Evolutionary conservation across 1,140 invertebrate genomes (phyloP).

Genomic region (Drosophila sp.): DNA sequence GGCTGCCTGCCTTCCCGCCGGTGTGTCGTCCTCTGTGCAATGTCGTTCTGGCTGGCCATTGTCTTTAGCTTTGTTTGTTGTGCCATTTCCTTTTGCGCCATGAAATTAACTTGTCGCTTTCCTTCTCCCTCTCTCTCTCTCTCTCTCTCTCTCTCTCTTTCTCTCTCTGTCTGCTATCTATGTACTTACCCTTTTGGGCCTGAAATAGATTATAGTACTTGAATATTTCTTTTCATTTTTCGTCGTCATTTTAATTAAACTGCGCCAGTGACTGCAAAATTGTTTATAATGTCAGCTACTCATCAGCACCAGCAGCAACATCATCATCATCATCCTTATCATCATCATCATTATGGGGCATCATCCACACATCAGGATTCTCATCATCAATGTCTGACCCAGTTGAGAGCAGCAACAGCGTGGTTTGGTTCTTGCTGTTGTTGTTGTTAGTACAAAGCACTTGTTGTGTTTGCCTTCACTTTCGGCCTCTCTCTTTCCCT

Average conservation of each 20-base stretch:
- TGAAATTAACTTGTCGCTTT: constrained; percentile 65
- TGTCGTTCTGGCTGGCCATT: constrained; percentile 66
- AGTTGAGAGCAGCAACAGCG: constrained; percentile 39
- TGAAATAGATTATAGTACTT: constrained; percentile 62
- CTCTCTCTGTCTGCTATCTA: background rate
- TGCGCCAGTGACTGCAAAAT: constrained; percentile 58
- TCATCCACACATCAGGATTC: constrained; percentile 22
- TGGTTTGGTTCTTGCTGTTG: constrained; percentile 15
- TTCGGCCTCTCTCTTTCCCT: background rate
- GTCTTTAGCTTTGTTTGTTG: constrained; percentile 77
- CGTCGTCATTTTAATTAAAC: constrained; percentile 70
- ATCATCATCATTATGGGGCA: constrained; percentile 22
- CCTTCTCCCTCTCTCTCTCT: constrained; percentile 3
- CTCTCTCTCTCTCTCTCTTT: background rate
- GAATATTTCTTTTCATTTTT: constrained; percentile 51
- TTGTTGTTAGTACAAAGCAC: constrained; percentile 67
- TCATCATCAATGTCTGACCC: constrained; percentile 52
- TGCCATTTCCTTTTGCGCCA: constrained; percentile 72
- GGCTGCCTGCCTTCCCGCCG: constrained; percentile 22
- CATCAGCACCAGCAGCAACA: constrained; percentile 20
- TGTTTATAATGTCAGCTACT: constrained; percentile 61
- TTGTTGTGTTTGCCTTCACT: constrained; percentile 61
- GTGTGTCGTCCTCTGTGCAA: constrained; percentile 27
- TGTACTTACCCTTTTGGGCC: background rate
- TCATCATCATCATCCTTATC: background rate